Conservation (phyloP, 2,888 invertebrate genomes). For the Geophilus truncorum region DNA sequence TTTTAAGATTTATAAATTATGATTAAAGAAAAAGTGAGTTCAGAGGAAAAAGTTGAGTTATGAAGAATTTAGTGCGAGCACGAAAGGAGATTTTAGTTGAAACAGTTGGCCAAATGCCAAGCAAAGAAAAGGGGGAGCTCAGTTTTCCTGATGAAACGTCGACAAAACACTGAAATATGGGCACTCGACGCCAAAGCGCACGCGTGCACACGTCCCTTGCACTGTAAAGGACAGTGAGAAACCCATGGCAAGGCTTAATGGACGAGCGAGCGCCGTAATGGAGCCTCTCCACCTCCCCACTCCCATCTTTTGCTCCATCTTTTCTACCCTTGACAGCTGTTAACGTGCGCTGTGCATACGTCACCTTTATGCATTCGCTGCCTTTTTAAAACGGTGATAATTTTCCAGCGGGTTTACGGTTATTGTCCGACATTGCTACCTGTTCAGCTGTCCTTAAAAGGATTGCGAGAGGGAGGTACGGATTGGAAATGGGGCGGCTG, state of each 20-base stretch:
- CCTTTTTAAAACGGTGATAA: not conserved
- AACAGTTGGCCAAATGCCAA: not conserved
- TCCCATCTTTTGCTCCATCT: not conserved
- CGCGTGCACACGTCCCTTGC: not conserved
- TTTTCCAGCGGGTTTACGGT: not conserved
- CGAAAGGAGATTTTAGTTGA: not conserved
- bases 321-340: not conserved
- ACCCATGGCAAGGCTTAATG: not conserved
- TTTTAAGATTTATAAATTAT: not conserved
- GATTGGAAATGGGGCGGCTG: not conserved
- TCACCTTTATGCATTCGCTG: not conserved
- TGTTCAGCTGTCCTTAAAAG: not conserved
- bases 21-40: not conserved
- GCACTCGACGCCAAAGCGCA: not conserved
- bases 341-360: not conserved
- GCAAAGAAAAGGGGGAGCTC: not conserved
- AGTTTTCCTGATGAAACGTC: not conserved
- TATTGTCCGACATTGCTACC: not conserved
- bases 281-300: not conserved
- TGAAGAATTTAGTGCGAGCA: not conserved
- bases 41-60: not conserved
- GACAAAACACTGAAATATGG: constrained; percentile 17
- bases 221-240: not conserved
- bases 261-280: not conserved
- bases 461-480: not conserved